These are phyloP conservation scores for Sarcoramphus papa DNA, from an alignment of 2,797 vertebrate species.

Conservation along the genomic window DNA sequence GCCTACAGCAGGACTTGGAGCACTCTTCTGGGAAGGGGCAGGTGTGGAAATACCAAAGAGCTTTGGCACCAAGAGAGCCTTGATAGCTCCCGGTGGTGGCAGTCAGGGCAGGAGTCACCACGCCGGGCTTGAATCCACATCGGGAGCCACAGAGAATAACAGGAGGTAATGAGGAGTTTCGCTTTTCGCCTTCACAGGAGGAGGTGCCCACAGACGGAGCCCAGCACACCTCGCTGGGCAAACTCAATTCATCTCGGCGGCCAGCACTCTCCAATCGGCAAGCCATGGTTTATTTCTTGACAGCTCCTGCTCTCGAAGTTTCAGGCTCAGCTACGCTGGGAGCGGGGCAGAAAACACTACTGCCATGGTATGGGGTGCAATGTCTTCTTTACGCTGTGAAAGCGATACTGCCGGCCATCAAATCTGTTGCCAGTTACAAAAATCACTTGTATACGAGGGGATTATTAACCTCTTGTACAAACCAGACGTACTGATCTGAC, in stretches of 20 bases:
- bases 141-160: background rate
- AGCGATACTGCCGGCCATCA: background rate
- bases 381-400: background rate
- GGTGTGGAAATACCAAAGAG: background rate
- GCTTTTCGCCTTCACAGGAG: background rate
- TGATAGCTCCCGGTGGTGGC: background rate
- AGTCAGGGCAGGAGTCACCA: background rate
- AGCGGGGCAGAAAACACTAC: background rate
- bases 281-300: background rate
- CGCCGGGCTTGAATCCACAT: background rate
- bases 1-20: background rate
- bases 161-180: background rate
- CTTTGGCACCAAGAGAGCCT: background rate
- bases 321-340: background rate
- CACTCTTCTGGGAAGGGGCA: background rate
- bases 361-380: fast-evolving
- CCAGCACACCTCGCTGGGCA: background rate
- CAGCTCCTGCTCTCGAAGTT: background rate
- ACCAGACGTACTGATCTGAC: background rate
- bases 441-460: fast-evolving
- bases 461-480: background rate
- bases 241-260: background rate
- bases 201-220: background rate
- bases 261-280: background rate
- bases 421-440: background rate